Evolutionary conservation across 2,888 invertebrate species (phyloP).

Genomic region (Agonopterix alstromeriana): DNA sequence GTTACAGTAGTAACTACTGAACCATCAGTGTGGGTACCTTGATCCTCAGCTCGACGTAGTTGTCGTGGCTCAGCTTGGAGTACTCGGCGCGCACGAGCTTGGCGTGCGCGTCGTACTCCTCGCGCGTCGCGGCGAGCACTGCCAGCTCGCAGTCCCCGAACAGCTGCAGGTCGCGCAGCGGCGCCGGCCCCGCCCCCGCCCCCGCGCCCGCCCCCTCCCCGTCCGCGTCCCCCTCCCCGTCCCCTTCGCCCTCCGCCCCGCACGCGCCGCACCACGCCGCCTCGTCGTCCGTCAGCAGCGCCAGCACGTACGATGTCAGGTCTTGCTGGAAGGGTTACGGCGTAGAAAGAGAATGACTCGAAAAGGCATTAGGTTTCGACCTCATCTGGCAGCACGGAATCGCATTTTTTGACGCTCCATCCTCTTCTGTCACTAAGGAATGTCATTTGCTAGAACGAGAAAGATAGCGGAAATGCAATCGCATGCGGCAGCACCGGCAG

Average conservation of each 20-base stretch:
- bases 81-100: slow-evolving; percentile 59
- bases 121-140: slow-evolving; percentile 48
- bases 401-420: no score
- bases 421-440: no score
- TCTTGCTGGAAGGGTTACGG: slow-evolving; percentile 58
- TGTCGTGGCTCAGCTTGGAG: slow-evolving; percentile 35
- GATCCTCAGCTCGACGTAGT: slow-evolving; percentile 52
- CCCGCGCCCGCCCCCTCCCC: slow-evolving; percentile 4
- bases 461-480: no score
- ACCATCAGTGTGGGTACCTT: no score
- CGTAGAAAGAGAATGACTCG: no score
- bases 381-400: no score
- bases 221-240: slow-evolving; percentile 36
- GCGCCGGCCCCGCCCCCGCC: slow-evolving; percentile 18
- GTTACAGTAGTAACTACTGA: no score
- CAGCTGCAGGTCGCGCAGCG: slow-evolving; percentile 33
- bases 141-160: slow-evolving; percentile 61
- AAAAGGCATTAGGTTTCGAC: no score
- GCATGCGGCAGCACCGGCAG: no score
- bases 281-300: slow-evolving; percentile 63
- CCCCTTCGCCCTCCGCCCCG: slow-evolving; percentile 50
- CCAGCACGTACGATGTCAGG: slow-evolving; percentile 54
- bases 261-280: slow-evolving; percentile 39
- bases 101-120: slow-evolving; percentile 58
- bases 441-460: no score